These are phyloP conservation scores for Nebria brevicollis DNA, from an alignment of 2,888 invertebrate species.

Conservation along the genomic window DNA sequence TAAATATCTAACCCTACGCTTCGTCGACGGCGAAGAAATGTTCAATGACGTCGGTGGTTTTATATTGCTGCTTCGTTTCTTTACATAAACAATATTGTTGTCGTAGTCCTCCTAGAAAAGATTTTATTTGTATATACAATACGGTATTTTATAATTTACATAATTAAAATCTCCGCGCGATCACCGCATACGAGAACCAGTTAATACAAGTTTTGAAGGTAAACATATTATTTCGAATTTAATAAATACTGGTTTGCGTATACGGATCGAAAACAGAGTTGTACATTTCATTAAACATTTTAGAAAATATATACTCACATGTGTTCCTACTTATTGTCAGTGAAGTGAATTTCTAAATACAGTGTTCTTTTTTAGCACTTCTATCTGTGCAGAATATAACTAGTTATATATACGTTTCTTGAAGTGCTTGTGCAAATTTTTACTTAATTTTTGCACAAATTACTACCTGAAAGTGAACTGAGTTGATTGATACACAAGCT, in stretches of 20 bases:
- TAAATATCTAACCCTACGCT: slow-evolving; percentile 36
- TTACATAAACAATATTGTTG: background rate
- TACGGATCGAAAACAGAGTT: background rate
- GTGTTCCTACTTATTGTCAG: background rate
- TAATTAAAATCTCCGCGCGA: slow-evolving; percentile 11
- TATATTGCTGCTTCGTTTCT: slow-evolving; percentile 27
- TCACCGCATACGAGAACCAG: background rate
- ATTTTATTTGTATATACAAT: background rate
- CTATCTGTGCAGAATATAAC: slow-evolving; percentile 12
- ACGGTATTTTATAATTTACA: background rate
- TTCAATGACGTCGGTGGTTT: slow-evolving; percentile 31
- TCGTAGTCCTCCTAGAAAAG: background rate
- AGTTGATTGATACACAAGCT: background rate
- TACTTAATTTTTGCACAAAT: slow-evolving; percentile 14
- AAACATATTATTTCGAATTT: background rate
- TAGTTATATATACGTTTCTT: slow-evolving; percentile 3
- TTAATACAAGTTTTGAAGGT: background rate
- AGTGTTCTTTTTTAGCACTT: slow-evolving; percentile 7
- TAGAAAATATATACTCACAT: background rate
- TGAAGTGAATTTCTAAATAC: slow-evolving; percentile 12
- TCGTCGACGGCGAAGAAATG: slow-evolving; percentile 24
- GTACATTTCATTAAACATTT: background rate
- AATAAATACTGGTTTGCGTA: slow-evolving; percentile 10
- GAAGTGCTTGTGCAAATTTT: slow-evolving; percentile 7
- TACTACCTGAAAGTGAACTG: slow-evolving; percentile 20